A percentile compares a stretch with the other conserved stretches of the same genome.
These are phyloP conservation scores for Heterotilapia buettikoferi DNA, from an alignment of 2,113 vertebrate genomes.

Conservation along the genomic window DNA sequence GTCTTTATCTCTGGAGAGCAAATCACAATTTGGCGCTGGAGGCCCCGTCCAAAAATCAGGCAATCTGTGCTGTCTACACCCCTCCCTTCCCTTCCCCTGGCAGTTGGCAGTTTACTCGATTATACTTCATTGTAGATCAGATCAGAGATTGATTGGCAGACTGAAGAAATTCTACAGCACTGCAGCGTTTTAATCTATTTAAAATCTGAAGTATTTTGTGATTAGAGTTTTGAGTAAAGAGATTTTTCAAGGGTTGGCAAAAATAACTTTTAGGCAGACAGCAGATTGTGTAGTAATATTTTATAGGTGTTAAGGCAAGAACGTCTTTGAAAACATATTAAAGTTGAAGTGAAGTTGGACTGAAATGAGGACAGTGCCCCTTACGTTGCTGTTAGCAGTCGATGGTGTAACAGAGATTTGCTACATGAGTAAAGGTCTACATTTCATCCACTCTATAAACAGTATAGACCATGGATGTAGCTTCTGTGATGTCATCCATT, in stretches of 20 bases:
- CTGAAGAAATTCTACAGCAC: not conserved
- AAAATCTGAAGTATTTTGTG: not conserved
- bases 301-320: not conserved
- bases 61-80: constrained; percentile 58
- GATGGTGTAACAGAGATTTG: not conserved
- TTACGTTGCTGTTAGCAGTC: not conserved
- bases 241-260: not conserved
- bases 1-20: constrained; percentile 35
- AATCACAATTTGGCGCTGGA: constrained; percentile 49
- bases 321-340: not conserved
- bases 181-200: not conserved
- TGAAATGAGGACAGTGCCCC: not conserved
- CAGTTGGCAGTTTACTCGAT: constrained; percentile 31
- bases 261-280: not conserved
- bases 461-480: not conserved
- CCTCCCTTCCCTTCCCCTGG: not conserved
- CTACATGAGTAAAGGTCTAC: not conserved
- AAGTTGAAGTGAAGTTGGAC: not conserved
- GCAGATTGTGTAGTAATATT: not conserved
- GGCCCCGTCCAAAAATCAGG: constrained; percentile 36
- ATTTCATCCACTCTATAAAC: not conserved
- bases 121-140: constrained; percentile 5
- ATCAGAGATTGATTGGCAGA: constrained; percentile 14
- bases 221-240: not conserved
- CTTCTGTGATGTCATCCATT: not conserved